These are phyloP conservation scores for Sebastes trivittatus DNA, from an alignment of 2,797 vertebrate species.

Conservation along the genomic window DNA sequence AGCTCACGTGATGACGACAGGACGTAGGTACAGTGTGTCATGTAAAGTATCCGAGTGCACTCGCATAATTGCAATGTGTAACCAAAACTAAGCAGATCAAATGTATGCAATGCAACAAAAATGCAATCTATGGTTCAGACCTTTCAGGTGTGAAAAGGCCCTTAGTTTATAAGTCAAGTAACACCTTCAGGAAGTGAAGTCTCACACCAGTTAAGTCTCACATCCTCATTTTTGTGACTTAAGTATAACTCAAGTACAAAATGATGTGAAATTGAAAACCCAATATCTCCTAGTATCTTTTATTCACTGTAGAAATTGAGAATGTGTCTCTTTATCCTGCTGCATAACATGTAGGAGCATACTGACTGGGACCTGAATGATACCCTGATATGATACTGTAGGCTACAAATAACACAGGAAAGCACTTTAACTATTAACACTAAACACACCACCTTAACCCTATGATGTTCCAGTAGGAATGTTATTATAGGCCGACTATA, in stretches of 20 bases:
- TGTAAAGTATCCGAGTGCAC: no score
- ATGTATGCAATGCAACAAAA: not conserved
- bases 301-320: no score
- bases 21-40: not conserved
- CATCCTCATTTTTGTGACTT: not conserved
- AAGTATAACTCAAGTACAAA: not conserved
- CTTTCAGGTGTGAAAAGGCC: not conserved
- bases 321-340: rapidly evolving
- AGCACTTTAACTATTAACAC: not conserved
- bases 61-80: no score
- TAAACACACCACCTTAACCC: not conserved
- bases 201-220: not conserved
- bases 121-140: not conserved
- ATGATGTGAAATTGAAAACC: no score
- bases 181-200: not conserved
- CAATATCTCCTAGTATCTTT: no score
- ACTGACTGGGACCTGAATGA: no score
- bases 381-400: not conserved
- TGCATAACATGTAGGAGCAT: no score
- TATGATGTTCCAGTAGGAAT: not conserved
- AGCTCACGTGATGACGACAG: not conserved
- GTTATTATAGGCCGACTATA: not conserved
- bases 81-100: not conserved
- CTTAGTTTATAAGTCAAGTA: not conserved
- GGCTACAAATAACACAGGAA: not conserved